Evolutionary conservation across 2,797 vertebrate species (phyloP).

Genomic region (Diplodus sargus): DNA sequence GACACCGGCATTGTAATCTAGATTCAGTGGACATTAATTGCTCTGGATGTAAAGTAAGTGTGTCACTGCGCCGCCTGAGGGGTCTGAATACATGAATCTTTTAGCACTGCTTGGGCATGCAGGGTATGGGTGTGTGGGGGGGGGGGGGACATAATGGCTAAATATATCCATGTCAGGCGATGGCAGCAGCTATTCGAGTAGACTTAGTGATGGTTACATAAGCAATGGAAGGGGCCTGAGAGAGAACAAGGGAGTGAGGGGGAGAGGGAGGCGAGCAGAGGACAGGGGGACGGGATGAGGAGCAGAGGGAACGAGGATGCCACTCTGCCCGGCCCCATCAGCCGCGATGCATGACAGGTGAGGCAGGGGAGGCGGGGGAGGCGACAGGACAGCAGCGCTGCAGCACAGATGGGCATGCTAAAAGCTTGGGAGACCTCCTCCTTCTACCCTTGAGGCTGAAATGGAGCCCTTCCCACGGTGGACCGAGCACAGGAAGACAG

Average conservation of each 20-base stretch:
- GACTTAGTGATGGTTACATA: constrained; percentile 79
- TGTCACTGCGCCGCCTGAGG: constrained; percentile 89
- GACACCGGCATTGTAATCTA: constrained; percentile 85
- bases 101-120: constrained; percentile 91
- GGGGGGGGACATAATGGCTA: constrained; percentile 70
- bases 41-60: constrained; percentile 93
- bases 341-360: constrained; percentile 57
- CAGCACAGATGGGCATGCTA: constrained; percentile 53
- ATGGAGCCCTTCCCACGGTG: constrained; percentile 54
- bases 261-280: constrained; percentile 6
- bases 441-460: constrained; percentile 46
- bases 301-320: constrained; percentile 24
- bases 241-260: constrained; percentile 36
- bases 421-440: constrained; percentile 62
- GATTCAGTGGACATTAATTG: constrained; percentile 93
- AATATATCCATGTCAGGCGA: constrained; percentile 82
- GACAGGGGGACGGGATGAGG: constrained; percentile 19
- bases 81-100: constrained; percentile 90
- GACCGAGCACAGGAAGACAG: constrained; percentile 42
- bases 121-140: constrained; percentile 57
- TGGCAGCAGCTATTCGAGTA: constrained; percentile 75
- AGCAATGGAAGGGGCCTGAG: constrained; percentile 59
- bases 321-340: constrained; percentile 34
- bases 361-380: background rate
- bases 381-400: constrained; percentile 39